Evolutionary conservation across 1,140 invertebrate genomes (phyloP).

Genomic region (Cephus cinctus): DNA sequence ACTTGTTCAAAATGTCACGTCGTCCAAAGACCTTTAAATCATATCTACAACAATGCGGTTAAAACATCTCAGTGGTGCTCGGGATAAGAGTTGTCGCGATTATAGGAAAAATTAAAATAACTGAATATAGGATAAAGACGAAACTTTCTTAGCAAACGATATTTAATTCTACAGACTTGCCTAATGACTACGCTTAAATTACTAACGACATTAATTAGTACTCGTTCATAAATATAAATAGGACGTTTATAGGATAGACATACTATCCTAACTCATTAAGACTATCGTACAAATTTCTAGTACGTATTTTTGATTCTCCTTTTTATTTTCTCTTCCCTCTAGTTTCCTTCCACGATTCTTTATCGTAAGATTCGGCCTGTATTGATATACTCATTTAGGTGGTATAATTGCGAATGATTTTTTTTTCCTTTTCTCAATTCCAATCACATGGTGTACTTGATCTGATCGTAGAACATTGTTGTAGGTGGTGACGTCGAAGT

Average conservation of each 20-base stretch:
- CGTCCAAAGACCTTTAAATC: too few species aligned
- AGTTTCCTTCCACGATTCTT: neutral
- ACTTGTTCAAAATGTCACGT: too few species aligned
- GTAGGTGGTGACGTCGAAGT: conserved; percentile 22
- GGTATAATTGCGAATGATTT: neutral
- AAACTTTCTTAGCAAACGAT: conserved; percentile 21
- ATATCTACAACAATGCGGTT: too few species aligned
- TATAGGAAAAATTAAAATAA: too few species aligned
- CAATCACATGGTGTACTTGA: conserved; percentile 47
- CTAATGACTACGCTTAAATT: conserved; percentile 27
- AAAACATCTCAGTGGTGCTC: too few species aligned
- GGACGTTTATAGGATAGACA: too few species aligned
- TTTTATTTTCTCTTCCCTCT: neutral
- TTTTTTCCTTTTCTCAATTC: neutral
- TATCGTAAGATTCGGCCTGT: neutral
- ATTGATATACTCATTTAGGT: neutral
- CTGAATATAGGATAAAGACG: too few species aligned
- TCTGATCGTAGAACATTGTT: conserved; percentile 47
- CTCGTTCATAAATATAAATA: conserved; percentile 36
- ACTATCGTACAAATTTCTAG: neutral
- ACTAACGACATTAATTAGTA: conserved; percentile 25
- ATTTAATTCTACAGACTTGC: conserved; percentile 23
- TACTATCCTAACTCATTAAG: too few species aligned
- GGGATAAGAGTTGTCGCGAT: too few species aligned
- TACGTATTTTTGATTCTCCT: neutral